These are phyloP conservation scores for Chaenogobius annularis DNA, from an alignment of 2,113 vertebrate species.

Conservation along the genomic window DNA sequence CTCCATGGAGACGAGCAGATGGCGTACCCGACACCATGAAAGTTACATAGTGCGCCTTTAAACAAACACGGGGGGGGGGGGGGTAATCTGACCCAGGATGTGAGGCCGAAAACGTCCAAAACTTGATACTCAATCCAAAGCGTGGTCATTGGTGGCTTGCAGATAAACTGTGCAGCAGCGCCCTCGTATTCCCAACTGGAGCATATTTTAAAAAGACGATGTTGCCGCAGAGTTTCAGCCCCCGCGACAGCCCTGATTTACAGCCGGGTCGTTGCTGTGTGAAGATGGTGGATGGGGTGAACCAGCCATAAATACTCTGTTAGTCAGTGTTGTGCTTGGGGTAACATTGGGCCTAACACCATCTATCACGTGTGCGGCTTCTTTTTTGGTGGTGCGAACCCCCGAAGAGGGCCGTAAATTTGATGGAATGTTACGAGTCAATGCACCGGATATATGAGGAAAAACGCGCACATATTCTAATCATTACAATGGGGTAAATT, in stretches of 20 bases:
- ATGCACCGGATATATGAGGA: conserved; percentile 9
- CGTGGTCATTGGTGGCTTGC: conserved; percentile 7
- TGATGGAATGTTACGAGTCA: conserved; percentile 23
- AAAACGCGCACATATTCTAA: conserved; percentile 29
- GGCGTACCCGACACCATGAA: background rate
- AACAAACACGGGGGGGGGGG: conserved; percentile 11
- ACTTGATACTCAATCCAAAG: conserved; percentile 19
- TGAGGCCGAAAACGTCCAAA: conserved; percentile 13
- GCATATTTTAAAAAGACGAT: conserved; percentile 27
- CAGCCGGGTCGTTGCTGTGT: conserved; percentile 32
- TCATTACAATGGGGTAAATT: conserved; percentile 23
- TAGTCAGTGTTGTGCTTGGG: conserved; percentile 44
- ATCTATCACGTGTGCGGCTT: conserved; percentile 53
- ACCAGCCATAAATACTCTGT: conserved; percentile 54
- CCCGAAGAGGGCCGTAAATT: conserved; percentile 44
- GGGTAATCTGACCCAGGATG: conserved; percentile 8
- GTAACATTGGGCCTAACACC: conserved; percentile 27
- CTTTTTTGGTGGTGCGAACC: conserved; percentile 41
- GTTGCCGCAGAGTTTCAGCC: conserved; percentile 43
- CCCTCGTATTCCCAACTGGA: conserved; percentile 16
- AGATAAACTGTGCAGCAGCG: conserved; percentile 15
- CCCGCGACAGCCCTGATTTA: conserved; percentile 58
- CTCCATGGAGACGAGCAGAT: background rate
- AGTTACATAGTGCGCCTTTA: background rate
- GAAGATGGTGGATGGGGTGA: conserved; percentile 46